Percentiles rank a stretch among this genome's conserved stretches.
These are phyloP conservation scores for Syngnathus scovelli DNA, from an alignment of 2,113 vertebrate species.

Conservation along the genomic window DNA sequence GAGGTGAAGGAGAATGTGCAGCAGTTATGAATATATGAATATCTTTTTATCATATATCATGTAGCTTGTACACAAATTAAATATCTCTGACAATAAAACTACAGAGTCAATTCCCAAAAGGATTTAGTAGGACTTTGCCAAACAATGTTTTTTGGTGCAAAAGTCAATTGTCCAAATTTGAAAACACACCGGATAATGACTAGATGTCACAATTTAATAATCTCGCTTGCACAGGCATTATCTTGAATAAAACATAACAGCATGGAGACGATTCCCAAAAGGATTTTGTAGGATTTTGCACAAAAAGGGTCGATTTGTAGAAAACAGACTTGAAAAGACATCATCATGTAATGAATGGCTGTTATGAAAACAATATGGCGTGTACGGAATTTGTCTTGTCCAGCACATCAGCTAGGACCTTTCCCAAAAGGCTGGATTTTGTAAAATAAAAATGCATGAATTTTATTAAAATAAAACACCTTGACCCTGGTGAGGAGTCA, in stretches of 20 bases:
- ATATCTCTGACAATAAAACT: too few species aligned
- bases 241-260: conserved; percentile 1
- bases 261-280: not conserved
- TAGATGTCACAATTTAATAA: not conserved
- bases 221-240: not conserved
- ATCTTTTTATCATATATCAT: too few species aligned
- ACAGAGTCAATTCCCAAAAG: not conserved
- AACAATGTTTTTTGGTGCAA: not conserved
- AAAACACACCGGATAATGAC: not conserved
- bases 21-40: too few species aligned
- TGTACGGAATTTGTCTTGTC: not conserved
- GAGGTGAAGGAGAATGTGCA: not conserved
- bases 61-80: too few species aligned
- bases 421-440: not conserved
- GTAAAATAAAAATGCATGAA: too few species aligned
- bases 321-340: not conserved
- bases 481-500: too few species aligned
- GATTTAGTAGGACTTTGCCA: not conserved
- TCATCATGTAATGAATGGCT: not conserved
- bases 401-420: not conserved
- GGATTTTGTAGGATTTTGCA: not conserved
- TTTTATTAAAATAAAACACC: too few species aligned
- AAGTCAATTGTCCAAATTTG: not conserved
- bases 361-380: not conserved
- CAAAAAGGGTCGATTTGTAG: not conserved